Base-by-base conservation (phyloP, 1,140 invertebrate genomes). In the Ips nitidus region DNA sequence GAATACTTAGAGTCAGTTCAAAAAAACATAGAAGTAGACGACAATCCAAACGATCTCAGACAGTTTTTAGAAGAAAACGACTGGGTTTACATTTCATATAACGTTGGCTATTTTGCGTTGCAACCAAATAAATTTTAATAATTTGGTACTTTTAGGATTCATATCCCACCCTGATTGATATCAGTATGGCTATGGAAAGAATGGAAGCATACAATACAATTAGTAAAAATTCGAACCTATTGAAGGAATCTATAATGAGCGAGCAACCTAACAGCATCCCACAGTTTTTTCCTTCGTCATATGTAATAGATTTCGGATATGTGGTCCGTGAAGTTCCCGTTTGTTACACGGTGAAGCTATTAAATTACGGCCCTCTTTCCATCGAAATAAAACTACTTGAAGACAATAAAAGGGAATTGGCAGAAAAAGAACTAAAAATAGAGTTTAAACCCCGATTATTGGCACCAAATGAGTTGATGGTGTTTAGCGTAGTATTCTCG, bases 171-270 rank as follows among this genome's bases (percentile, higher is more conserved):
- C 53, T 57, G 36, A 67, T 79, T 3, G 83, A 83, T 55, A 83
- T 84, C 22, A 77, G 80, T 5, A 78, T 84, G 77, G 78, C 81
- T 4, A 75, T 82, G 41, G 83, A 84, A 66, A 78, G 80, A 62
- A 62, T 76, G 41, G 59, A 80, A 36, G 72, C 80, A 7, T 75
- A 61, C 55, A 69, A 75, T 41, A 74, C 77, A 69, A 65, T 83
- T 2, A 41, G 69, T 45, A 57, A 73, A 5, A 78, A 80, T 72
- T 43, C 64, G 39, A 63, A 72, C 38, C 53, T 76, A 41, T 69
- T 77, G 40, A 62, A 50, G 47, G 74, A 74, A 8, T 73, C 76
- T 8, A 73, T 43, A 2, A 6, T 70, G 5, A 40, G 52, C 8
- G 50, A 62, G 41, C 76, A 61, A 61, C 58, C 62, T 39, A 63